These are phyloP conservation scores for Enteromius afrohamiltoni DNA, from an alignment of 2,797 vertebrate species.

Conservation along the genomic window DNA sequence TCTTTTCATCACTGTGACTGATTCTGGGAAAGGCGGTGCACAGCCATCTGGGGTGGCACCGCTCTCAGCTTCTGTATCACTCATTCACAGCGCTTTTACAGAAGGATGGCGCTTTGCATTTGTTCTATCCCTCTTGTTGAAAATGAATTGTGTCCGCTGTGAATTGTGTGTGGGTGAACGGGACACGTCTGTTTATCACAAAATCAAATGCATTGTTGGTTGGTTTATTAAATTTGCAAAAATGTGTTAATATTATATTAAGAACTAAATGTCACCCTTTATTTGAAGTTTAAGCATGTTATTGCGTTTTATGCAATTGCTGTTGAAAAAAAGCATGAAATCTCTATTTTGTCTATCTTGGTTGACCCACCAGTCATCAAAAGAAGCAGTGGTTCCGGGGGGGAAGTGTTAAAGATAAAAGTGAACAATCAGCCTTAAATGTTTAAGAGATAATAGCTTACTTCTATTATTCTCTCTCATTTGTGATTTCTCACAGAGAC, in stretches of 20 bases:
- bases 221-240: background rate
- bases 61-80: background rate
- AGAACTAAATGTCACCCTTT: background rate
- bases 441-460: background rate
- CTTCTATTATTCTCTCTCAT: background rate
- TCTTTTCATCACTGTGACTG: slow-evolving; percentile 1
- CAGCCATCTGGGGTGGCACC: slow-evolving; percentile 1
- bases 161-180: slow-evolving; percentile 7
- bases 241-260: background rate
- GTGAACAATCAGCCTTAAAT: slow-evolving; percentile 42
- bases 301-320: background rate
- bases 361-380: background rate
- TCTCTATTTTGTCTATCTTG: too few relatives aligned
- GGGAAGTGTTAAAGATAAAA: slow-evolving; percentile 39
- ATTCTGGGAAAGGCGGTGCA: background rate
- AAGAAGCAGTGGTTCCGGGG: slow-evolving; percentile 19
- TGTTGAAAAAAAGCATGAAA: too few relatives aligned
- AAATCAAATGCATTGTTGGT: background rate
- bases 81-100: background rate
- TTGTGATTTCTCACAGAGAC: background rate
- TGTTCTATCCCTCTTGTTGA: background rate
- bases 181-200: background rate
- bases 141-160: background rate
- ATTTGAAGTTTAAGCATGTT: background rate
- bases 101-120: background rate